Conservation (phyloP, 2,888 invertebrate species). For the Lepidochitona cinerea region DNA sequence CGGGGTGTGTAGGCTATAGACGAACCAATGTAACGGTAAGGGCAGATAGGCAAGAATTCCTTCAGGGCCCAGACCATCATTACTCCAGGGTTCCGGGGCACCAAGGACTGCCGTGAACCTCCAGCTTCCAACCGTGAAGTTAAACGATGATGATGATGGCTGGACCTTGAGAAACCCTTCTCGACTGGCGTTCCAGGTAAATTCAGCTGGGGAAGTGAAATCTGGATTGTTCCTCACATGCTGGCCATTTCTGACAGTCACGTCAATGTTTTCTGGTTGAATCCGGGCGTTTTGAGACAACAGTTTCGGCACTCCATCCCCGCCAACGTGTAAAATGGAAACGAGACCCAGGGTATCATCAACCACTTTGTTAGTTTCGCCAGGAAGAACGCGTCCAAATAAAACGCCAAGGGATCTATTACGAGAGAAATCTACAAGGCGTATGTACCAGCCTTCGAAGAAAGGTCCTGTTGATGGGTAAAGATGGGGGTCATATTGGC, state of each 20-base stretch:
- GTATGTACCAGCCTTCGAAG: slow-evolving; percentile 56
- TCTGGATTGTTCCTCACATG: slow-evolving; percentile 43
- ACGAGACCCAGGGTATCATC: slow-evolving; percentile 25
- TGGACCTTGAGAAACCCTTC: slow-evolving; percentile 34
- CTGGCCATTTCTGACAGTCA: slow-evolving; percentile 38
- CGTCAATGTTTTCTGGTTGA: slow-evolving; percentile 19
- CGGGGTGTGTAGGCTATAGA: slow-evolving; percentile 48
- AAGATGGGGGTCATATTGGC: slow-evolving; percentile 48
- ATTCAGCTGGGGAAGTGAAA: slow-evolving; percentile 37
- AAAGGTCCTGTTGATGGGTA: slow-evolving; percentile 44
- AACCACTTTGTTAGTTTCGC: not conserved
- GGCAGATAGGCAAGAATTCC: slow-evolving; percentile 49
- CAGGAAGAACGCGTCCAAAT: slow-evolving; percentile 46
- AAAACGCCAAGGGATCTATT: slow-evolving; percentile 38
- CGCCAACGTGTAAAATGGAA: slow-evolving; percentile 24
- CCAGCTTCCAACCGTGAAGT: slow-evolving; percentile 35
- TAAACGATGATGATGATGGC: slow-evolving; percentile 31
- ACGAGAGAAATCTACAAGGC: slow-evolving; percentile 37
- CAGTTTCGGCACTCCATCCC: slow-evolving; percentile 10
- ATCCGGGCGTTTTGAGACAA: slow-evolving; percentile 30
- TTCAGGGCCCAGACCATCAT: slow-evolving; percentile 46
- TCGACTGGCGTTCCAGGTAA: slow-evolving; percentile 36
- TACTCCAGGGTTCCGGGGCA: slow-evolving; percentile 41
- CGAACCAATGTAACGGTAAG: slow-evolving; percentile 57
- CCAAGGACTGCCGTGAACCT: slow-evolving; percentile 32